These are phyloP conservation scores for Agapornis canus DNA, from an alignment of 2,797 vertebrate species.

Conservation along the genomic window DNA sequence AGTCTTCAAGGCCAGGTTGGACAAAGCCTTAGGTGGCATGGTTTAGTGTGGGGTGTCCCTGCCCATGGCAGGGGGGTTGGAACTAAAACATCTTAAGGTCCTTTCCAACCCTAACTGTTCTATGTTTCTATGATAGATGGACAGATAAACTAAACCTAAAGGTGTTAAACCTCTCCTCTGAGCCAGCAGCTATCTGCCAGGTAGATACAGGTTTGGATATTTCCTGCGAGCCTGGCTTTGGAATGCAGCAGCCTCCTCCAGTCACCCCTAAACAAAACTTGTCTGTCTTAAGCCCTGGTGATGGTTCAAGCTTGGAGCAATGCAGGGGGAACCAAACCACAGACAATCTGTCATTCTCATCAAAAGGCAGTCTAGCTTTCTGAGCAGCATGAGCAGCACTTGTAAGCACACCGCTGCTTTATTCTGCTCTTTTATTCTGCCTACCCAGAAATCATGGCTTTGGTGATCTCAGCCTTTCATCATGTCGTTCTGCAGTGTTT, in stretches of 20 bases:
- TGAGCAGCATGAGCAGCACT: background rate
- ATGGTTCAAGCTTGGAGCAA: background rate
- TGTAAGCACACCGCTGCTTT: background rate
- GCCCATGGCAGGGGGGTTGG: too few relatives aligned
- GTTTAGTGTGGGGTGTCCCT: too few relatives aligned
- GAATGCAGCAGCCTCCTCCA: background rate
- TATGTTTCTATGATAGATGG: rapidly evolving
- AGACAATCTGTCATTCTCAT: background rate
- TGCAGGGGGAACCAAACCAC: background rate
- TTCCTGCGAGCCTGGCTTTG: background rate
- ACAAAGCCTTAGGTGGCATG: too few relatives aligned
- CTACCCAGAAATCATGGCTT: background rate
- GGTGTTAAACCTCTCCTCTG: background rate
- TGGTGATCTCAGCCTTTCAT: background rate
- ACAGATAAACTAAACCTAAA: background rate
- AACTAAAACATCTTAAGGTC: too few relatives aligned
- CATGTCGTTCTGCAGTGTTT: background rate
- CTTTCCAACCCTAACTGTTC: too few relatives aligned
- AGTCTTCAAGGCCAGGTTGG: too few relatives aligned
- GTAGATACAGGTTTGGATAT: background rate
- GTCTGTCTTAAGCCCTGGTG: background rate
- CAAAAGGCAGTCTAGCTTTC: background rate
- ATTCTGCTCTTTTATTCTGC: background rate
- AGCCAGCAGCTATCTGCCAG: background rate
- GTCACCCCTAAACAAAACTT: background rate